phyloP scores from a whole-genome alignment of 2,888 invertebrate species.

The Geophilus truncorum region DNA sequence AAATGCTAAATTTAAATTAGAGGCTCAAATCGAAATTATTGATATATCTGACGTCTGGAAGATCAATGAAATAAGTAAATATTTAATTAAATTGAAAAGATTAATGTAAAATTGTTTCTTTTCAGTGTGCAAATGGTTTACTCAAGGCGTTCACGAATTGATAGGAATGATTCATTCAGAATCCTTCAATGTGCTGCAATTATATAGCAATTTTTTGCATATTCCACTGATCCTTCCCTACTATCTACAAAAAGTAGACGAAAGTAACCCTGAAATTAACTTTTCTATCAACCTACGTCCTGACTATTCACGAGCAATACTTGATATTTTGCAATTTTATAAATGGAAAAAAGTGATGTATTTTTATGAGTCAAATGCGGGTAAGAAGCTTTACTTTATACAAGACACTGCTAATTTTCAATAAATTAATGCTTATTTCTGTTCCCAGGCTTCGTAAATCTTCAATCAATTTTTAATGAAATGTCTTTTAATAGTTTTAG shows the following conservation, averaged over 20 bases:
- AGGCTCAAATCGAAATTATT: background rate
- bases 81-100: too few species aligned
- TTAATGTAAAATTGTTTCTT: too few species aligned
- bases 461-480: background rate
- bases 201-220: conserved; percentile 90
- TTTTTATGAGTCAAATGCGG: conserved; percentile 83
- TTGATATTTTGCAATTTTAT: conserved; percentile 89
- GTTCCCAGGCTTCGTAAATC: background rate
- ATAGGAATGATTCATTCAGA: conserved; percentile 82
- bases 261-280: conserved; percentile 53
- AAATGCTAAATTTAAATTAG: too few species aligned
- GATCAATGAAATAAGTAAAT: background rate
- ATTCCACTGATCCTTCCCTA: conserved; percentile 91
- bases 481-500: background rate
- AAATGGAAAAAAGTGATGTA: conserved; percentile 85
- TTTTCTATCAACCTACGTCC: conserved; percentile 85
- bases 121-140: conserved; percentile 90
- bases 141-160: conserved; percentile 82
- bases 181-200: conserved; percentile 87
- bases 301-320: conserved; percentile 89
- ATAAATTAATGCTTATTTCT: too few species aligned
- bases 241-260: too few species aligned
- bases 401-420: too few species aligned
- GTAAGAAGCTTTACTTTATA: conserved; percentile 59
- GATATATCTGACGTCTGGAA: background rate